Percentiles rank a stretch among this genome's conserved stretches.
phyloP scores from a whole-genome alignment of 2,888 invertebrate genomes.

The Troglohyphantes excavatus region DNA sequence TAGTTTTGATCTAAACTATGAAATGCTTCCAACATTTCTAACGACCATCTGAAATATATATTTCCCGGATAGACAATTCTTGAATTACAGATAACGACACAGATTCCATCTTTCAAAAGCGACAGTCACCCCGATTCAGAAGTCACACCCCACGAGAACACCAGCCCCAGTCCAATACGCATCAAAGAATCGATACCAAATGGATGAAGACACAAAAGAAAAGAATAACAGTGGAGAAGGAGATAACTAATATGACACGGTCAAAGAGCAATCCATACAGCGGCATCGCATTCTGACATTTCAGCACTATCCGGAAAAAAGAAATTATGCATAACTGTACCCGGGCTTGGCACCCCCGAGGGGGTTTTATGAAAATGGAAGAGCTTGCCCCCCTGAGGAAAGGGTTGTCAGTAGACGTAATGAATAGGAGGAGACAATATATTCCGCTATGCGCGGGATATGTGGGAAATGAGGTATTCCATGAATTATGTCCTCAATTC shows the following conservation, averaged over 20 bases:
- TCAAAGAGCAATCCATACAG: constrained; percentile 17
- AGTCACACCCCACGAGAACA: too few species aligned
- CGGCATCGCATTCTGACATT: not conserved
- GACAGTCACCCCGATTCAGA: too few species aligned
- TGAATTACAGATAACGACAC: too few species aligned
- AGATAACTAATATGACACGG: constrained; percentile 9
- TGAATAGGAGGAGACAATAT: constrained; percentile 35
- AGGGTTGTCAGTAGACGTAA: constrained; percentile 45
- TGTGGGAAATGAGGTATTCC: not conserved
- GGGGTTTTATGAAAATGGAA: constrained; percentile 51
- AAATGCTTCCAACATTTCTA: too few species aligned
- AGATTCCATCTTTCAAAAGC: too few species aligned
- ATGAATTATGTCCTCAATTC: not conserved
- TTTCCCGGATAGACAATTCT: not conserved
- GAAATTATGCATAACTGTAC: constrained; percentile 48
- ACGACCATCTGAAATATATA: not conserved
- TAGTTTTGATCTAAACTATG: too few species aligned
- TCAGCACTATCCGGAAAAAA: not conserved
- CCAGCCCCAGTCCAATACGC: not conserved
- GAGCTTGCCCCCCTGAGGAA: constrained; percentile 2
- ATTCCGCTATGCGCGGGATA: constrained; percentile 24
- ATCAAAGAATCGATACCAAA: constrained; percentile 1
- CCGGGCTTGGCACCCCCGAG: not conserved
- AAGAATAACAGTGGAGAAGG: not conserved
- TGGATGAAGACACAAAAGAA: not conserved